Evolutionary conservation across 2,888 invertebrate species (phyloP).

Genomic region (Brenthis ino): DNA sequence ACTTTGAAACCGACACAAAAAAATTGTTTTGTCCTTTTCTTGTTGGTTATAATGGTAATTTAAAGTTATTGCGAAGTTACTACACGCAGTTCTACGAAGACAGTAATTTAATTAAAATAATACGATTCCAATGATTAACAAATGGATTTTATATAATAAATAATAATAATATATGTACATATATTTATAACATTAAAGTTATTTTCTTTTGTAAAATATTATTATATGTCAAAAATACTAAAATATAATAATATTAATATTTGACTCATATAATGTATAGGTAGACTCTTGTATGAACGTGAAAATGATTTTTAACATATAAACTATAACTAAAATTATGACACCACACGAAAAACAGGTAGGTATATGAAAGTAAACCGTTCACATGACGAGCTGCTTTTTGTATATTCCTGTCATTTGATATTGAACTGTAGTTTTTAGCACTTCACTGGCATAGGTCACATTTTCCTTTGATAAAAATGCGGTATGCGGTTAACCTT

Average conservation of each 20-base stretch:
- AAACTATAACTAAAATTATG: conserved; percentile 55
- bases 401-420: conserved; percentile 47
- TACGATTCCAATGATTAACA: conserved; percentile 23
- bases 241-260: too few species aligned
- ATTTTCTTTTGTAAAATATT: too few species aligned
- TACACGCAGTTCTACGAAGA: conserved; percentile 18
- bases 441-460: conserved; percentile 75
- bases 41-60: conserved; percentile 12
- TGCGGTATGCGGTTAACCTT: conserved; percentile 81
- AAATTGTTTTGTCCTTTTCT: conserved; percentile 31
- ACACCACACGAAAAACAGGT: conserved; percentile 67
- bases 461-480: conserved; percentile 75
- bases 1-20: conserved; percentile 9
- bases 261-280: too few species aligned
- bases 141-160: conserved; percentile 34
- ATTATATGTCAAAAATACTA: too few species aligned
- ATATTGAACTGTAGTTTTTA: conserved; percentile 50
- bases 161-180: background rate
- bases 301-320: conserved; percentile 34
- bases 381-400: conserved; percentile 63
- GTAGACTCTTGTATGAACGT: too few species aligned
- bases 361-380: conserved; percentile 66
- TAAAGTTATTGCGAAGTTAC: conserved; percentile 16
- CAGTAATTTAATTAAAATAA: conserved; percentile 35
- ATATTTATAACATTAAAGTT: too few species aligned